Evolutionary conservation across 2,797 vertebrate species (phyloP).

Genomic region (Mionectes olivaceus): DNA sequence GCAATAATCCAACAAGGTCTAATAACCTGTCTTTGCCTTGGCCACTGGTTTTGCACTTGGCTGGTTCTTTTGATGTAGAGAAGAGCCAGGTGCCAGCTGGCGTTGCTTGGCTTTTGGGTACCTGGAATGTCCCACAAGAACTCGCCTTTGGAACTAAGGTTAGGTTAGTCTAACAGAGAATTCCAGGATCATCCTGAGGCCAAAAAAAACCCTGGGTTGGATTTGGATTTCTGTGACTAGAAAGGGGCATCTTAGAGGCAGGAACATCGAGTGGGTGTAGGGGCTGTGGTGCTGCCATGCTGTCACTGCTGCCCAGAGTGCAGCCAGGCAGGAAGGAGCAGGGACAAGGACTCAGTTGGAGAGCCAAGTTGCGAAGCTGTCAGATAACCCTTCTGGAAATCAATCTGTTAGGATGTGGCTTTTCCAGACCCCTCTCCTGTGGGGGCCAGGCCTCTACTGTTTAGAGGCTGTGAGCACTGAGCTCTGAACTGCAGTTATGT

Average conservation of each 20-base stretch:
- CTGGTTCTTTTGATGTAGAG: background rate
- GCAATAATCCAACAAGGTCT: background rate
- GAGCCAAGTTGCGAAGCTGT: background rate
- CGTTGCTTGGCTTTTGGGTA: accelerated
- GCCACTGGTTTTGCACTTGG: background rate
- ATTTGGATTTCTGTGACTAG: background rate
- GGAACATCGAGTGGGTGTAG: no score
- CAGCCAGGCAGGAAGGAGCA: background rate
- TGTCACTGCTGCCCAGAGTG: background rate
- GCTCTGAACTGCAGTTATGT: background rate
- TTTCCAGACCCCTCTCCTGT: background rate
- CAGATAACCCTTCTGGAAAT: background rate
- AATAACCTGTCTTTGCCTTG: background rate
- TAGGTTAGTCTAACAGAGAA: background rate
- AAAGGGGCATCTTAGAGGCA: background rate
- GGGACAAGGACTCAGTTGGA: background rate
- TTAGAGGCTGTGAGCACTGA: background rate
- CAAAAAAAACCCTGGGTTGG: background rate
- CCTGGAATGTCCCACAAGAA: background rate
- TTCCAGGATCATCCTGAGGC: background rate
- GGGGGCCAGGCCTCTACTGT: background rate
- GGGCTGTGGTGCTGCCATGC: background rate
- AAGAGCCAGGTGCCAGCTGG: background rate
- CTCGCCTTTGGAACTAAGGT: background rate
- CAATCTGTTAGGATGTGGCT: background rate